Conservation (phyloP, 2,888 invertebrate species). For the Opisthograptis luteolata region DNA sequence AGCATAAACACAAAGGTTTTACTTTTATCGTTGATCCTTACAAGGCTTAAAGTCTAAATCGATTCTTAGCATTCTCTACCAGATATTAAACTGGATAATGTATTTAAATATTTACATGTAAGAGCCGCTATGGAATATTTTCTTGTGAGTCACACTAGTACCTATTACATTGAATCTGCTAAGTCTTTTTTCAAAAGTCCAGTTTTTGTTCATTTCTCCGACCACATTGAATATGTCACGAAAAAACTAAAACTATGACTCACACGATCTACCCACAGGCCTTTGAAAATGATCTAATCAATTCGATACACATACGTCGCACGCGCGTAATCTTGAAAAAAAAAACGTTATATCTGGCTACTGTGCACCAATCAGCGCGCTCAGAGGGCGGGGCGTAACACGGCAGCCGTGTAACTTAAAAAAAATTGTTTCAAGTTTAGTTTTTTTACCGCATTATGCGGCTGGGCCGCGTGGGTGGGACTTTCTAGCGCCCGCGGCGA, state of each 20-base stretch:
- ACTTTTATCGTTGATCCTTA: slow-evolving; percentile 12
- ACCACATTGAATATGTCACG: neutral
- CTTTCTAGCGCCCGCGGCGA: slow-evolving; percentile 76
- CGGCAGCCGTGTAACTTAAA: slow-evolving; percentile 56
- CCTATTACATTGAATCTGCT: too few species aligned
- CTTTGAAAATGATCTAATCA: slow-evolving; percentile 39
- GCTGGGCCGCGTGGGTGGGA: slow-evolving; percentile 74
- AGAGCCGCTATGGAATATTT: too few species aligned
- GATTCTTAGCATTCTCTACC: too few species aligned
- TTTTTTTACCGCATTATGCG: slow-evolving; percentile 53
- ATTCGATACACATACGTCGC: slow-evolving; percentile 42
- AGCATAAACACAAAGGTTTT: slow-evolving; percentile 39
- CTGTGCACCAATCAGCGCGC: slow-evolving; percentile 73
- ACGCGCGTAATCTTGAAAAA: slow-evolving; percentile 42
- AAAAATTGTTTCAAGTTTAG: slow-evolving; percentile 46
- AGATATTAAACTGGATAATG: too few species aligned
- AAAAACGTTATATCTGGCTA: slow-evolving; percentile 64
- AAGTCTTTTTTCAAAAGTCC: neutral
- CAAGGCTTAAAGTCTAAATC: too few species aligned
- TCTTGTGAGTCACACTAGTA: too few species aligned
- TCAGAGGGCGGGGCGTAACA: slow-evolving; percentile 73
- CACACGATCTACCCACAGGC: slow-evolving; percentile 19
- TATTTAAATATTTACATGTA: too few species aligned
- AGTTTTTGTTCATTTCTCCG: neutral
- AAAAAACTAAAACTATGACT: slow-evolving; percentile 1